These are phyloP conservation scores for Syritta pipiens DNA, from an alignment of 2,888 invertebrate species.

Conservation along the genomic window DNA sequence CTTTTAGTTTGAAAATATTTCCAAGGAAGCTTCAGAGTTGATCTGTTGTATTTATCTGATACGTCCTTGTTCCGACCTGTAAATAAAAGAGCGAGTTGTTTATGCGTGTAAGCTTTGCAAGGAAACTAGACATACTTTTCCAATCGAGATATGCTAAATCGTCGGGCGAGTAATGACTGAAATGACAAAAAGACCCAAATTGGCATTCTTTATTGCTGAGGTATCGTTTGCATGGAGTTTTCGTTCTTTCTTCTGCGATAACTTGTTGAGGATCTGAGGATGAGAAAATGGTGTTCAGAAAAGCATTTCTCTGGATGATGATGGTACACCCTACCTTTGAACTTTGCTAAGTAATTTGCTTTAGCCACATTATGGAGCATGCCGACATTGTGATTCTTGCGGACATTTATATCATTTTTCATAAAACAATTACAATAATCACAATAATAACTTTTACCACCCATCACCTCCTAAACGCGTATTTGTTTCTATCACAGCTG, in stretches of 20 bases:
- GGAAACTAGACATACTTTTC: not conserved
- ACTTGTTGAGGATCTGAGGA: constrained; percentile 62
- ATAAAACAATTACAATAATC: constrained; percentile 78
- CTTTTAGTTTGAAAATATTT: constrained; percentile 19
- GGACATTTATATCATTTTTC: constrained; percentile 77
- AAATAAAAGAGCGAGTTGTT: too few relatives aligned
- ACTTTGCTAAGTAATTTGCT: constrained; percentile 71
- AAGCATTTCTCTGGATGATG: not conserved
- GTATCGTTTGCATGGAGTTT: constrained; percentile 62
- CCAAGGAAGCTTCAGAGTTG: constrained; percentile 5
- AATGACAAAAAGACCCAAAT: constrained; percentile 60
- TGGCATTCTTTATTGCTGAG: constrained; percentile 42
- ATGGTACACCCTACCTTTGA: constrained; percentile 45
- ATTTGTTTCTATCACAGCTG: too few relatives aligned
- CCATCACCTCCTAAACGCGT: too few relatives aligned
- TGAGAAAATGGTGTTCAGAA: not conserved
- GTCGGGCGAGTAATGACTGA: constrained; percentile 52
- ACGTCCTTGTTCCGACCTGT: not conserved
- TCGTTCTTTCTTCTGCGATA: constrained; percentile 58
- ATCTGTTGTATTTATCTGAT: not conserved
- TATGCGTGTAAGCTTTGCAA: not conserved
- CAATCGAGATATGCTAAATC: constrained; percentile 35
- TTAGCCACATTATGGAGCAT: constrained; percentile 75
- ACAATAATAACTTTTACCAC: constrained; percentile 78
- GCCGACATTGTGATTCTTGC: constrained; percentile 76